Evolutionary conservation across 1,140 invertebrate species (phyloP), one percentile per base, ranked within the genome.

Genomic region (Rhizoglyphus robini): DNA sequence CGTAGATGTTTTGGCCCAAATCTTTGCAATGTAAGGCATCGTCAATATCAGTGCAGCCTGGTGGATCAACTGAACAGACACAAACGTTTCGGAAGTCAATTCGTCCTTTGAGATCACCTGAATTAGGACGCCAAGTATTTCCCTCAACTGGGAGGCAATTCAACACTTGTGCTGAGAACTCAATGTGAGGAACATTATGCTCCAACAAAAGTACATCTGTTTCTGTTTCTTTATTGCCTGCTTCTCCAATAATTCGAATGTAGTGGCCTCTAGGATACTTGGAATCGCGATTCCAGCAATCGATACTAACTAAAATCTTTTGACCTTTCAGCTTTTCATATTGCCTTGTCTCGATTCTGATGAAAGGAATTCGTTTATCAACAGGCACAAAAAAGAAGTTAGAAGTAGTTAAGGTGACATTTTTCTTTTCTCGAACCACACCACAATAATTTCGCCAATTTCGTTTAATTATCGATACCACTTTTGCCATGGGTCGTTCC

Each of bases 31-130:
- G 96, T 1, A 99, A 76, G 0, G 96, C 96, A 78, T 99, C 96
- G 76, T 99, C 96, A 69, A 99, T 99, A 76, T 99, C 96, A 1
- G 96, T 99, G 77, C 96, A 99, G 0, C 95, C 95, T 1, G 92
- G 92, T 29, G 96, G 96, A 82, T 99, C 96, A 0, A 99, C 95
- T 1, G 93, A 97, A 73, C 94, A 98, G 34, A 99, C 84, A 71
- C 85, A 82, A 5, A 96, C 72, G 65, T 90, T 79, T 54, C 94
- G 82, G 0, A 97, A 77, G 76, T 98, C 92, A 25, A 81, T 81
- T 30, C 94, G 80, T 71, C 84, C 83, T 3, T 81, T 1, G 0
- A 49, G 46, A 25, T 69, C 81, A 64, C 87, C 78, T 74, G 96
- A 90, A 86, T 90, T 69, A 4, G 68, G 60, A 11, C 34, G 2